Conservation (phyloP, 2,797 vertebrate genomes). For the Astyanax mexicanus region DNA sequence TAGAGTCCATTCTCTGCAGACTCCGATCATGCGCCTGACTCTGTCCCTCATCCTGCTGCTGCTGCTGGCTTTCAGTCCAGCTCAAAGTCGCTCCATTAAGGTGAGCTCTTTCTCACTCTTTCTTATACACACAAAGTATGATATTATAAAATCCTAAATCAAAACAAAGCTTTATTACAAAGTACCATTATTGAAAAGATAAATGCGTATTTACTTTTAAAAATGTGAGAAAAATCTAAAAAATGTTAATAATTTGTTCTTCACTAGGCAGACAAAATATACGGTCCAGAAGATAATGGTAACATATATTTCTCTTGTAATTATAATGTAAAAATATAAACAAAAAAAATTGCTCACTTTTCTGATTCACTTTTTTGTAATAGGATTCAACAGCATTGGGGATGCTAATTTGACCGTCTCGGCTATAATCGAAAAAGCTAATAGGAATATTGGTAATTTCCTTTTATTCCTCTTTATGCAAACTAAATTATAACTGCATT, state of each 20-base stretch:
- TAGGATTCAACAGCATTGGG: conserved; percentile 17
- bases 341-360: not conserved
- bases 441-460: conserved; percentile 44
- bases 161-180: too few relatives aligned
- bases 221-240: not conserved
- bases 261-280: not conserved
- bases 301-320: not conserved
- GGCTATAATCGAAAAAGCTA: conserved; percentile 37
- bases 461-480: not conserved
- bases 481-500: not conserved
- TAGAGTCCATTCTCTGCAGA: not conserved
- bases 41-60: not conserved
- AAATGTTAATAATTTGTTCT: too few relatives aligned
- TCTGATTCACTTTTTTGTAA: not conserved
- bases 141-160: too few relatives aligned
- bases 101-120: not conserved
- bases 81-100: not conserved
- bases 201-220: too few relatives aligned
- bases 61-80: not conserved
- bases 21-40: not conserved
- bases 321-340: not conserved
- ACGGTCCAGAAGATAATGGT: not conserved
- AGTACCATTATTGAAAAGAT: not conserved
- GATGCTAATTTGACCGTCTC: conserved; percentile 21
- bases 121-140: too few relatives aligned